phyloP scores from a whole-genome alignment of 2,797 vertebrate genomes.

The Rhinatrema bivittatum region DNA sequence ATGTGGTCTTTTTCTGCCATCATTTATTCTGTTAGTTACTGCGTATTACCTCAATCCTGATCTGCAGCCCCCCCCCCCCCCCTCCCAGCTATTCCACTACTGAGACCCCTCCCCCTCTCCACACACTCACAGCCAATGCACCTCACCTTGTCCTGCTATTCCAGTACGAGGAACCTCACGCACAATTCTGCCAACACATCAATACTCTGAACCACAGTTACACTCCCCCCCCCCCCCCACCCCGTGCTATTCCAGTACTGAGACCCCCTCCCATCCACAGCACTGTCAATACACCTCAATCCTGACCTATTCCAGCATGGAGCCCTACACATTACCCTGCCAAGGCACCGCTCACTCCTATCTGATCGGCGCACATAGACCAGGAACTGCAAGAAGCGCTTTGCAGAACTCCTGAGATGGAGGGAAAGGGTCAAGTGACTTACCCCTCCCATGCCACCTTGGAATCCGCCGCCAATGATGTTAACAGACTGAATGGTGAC shows the following conservation, averaged over 20 bases:
- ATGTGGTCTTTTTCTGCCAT: too few relatives aligned
- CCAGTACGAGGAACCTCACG: not conserved
- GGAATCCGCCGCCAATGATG: constrained; percentile 34
- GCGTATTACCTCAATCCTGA: too few relatives aligned
- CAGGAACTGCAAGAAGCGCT: not conserved
- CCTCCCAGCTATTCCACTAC: not conserved
- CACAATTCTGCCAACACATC: not conserved
- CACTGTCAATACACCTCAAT: constrained; percentile 24
- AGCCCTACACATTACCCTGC: not conserved
- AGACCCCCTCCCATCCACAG: not conserved
- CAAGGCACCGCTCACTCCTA: not conserved
- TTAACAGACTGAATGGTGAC: constrained; percentile 64
- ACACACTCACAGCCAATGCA: constrained; percentile 18
- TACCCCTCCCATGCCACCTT: not conserved
- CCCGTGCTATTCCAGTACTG: too few relatives aligned
- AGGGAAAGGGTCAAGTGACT: too few relatives aligned
- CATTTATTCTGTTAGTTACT: too few relatives aligned
- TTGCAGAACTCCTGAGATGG: not conserved
- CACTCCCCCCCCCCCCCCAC: not conserved
- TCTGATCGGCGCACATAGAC: not conserved
- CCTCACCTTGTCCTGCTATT: constrained; percentile 29
- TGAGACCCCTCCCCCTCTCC: not conserved
- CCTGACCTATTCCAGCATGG: not conserved
- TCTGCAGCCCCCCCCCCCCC: not conserved
- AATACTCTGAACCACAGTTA: too few relatives aligned